phyloP scores from a whole-genome alignment of 2,888 invertebrate species.

The Brassicogethes aeneus region DNA sequence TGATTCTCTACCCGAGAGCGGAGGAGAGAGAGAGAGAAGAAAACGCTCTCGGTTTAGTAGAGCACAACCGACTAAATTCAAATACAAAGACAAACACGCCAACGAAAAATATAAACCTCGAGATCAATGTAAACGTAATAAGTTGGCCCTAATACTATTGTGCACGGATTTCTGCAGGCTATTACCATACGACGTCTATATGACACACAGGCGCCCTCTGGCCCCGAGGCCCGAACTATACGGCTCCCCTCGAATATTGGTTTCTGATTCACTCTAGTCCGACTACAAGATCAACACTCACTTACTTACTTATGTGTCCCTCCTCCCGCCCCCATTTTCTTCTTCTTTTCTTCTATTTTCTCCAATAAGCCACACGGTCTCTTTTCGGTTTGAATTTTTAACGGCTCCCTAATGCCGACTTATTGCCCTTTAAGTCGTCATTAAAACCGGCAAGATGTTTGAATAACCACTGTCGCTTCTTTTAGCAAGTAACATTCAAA shows the following conservation, averaged over 20 bases:
- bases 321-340: no score
- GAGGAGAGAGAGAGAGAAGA: constrained; percentile 15
- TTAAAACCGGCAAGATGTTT: no score
- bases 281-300: constrained; percentile 41
- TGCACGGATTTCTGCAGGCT: constrained; percentile 41
- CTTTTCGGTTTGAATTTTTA: no score
- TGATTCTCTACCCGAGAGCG: no score
- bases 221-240: constrained; percentile 31
- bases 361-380: no score
- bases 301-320: constrained; percentile 29
- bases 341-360: no score
- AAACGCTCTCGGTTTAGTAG: constrained; percentile 20
- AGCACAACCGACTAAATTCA: constrained; percentile 38
- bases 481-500: no score
- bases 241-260: constrained; percentile 37
- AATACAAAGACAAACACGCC: constrained; percentile 41
- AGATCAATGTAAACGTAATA: constrained; percentile 44
- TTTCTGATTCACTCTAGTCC: constrained; percentile 41
- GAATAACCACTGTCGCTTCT: no score
- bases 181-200: constrained; percentile 41
- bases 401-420: no score
- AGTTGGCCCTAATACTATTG: constrained; percentile 43
- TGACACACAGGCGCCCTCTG: constrained; percentile 27
- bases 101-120: constrained; percentile 43
- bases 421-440: no score